A percentile compares a stretch with the other conserved stretches of the same genome.
These are phyloP conservation scores for Heliothis subflexa DNA, from an alignment of 1,140 invertebrate species.

Conservation along the genomic window DNA sequence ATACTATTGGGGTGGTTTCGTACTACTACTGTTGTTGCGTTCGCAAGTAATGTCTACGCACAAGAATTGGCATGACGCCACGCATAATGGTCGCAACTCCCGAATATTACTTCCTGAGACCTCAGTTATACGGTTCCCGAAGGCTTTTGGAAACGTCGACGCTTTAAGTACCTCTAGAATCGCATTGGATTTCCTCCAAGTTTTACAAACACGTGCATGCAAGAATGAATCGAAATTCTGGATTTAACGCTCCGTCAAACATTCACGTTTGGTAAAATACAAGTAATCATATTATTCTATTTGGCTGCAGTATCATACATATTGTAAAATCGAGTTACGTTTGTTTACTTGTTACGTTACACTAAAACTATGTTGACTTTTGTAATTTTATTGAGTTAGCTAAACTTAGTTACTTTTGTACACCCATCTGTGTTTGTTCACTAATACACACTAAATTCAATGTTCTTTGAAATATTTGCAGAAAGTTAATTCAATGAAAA, in stretches of 20 bases:
- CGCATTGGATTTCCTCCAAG: constrained; percentile 61
- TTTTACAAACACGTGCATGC: constrained; percentile 37
- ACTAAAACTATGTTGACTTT: too few relatives aligned
- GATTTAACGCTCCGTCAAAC: constrained; percentile 17
- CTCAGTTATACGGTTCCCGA: constrained; percentile 30
- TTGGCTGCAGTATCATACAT: background rate
- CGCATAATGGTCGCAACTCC: constrained; percentile 65
- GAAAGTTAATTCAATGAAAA: too few relatives aligned
- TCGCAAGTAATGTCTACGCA: constrained; percentile 47
- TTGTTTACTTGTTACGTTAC: background rate
- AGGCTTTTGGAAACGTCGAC: constrained; percentile 51
- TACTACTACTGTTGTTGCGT: constrained; percentile 39
- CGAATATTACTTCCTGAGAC: constrained; percentile 67
- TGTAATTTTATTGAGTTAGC: too few relatives aligned
- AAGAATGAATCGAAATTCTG: constrained; percentile 29
- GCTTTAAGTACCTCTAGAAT: constrained; percentile 35
- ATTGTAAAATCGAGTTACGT: background rate
- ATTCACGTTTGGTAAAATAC: background rate
- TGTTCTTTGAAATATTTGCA: too few relatives aligned
- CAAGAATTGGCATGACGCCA: constrained; percentile 63
- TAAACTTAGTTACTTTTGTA: too few relatives aligned
- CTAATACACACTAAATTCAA: too few relatives aligned
- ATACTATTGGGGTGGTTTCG: constrained; percentile 9
- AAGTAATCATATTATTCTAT: background rate
- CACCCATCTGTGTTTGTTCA: too few relatives aligned